phyloP scores from a whole-genome alignment of 2,113 vertebrate species.

The Thinocorus orbignyianus region DNA sequence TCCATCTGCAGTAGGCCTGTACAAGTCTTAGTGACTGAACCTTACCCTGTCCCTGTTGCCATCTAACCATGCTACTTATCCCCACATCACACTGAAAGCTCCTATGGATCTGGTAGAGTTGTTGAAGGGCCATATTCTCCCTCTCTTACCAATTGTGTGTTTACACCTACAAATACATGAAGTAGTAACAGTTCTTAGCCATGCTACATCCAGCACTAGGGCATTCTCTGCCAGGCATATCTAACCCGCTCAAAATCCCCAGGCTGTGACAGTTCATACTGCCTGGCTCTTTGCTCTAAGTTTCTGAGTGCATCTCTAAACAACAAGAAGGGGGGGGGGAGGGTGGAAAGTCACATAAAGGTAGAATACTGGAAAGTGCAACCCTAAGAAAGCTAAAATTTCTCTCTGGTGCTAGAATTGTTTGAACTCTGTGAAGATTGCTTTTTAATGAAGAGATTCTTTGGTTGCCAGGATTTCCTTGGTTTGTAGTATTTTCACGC shows the following conservation, averaged over 20 bases:
- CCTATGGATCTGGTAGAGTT: not conserved
- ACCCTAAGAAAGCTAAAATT: not conserved
- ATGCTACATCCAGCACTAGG: not conserved
- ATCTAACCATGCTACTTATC: not conserved
- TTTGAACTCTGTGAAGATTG: not conserved
- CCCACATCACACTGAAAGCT: not conserved
- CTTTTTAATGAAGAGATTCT: not conserved
- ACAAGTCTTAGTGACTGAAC: not conserved
- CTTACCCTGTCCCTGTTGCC: not conserved
- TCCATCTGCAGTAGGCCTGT: not conserved
- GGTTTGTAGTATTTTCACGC: not conserved
- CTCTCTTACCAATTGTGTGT: not conserved
- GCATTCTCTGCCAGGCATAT: not conserved
- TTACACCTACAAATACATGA: not conserved
- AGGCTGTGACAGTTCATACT: not conserved
- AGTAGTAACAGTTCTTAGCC: not conserved
- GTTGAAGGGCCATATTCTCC: not conserved
- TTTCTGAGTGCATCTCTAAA: not conserved
- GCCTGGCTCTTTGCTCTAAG: not conserved
- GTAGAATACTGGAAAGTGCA: not conserved
- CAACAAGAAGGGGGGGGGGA: fast-evolving
- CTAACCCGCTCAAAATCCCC: not conserved
- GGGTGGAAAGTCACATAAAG: not conserved
- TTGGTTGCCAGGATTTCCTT: not conserved
- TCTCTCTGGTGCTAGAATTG: not conserved